Base-by-base conservation (phyloP, 2,797 vertebrate species). In the Vipera ursinii region DNA sequence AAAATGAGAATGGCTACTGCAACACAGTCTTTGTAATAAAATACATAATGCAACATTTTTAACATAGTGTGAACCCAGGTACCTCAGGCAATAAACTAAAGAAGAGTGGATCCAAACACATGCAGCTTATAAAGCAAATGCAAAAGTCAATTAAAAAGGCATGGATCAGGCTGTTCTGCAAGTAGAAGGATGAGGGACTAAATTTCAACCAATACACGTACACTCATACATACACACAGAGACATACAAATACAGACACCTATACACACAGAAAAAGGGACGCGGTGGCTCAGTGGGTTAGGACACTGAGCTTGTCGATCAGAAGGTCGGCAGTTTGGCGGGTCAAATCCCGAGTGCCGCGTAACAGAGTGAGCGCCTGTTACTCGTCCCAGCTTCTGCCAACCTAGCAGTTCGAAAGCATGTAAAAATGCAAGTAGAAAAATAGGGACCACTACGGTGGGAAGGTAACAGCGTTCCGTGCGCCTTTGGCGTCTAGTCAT, bases 1-100 rank as follows among this genome's bases (percentile, higher is more conserved):
- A 93, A 96, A 95, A 95, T 95, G 90, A 92, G 94, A 26, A 12
- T 92, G 90, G 89, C 95, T 95, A 95, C 82, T 95, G 73, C 94
- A 93, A 95, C 94, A 91, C 8, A 93, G 89, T 24, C 44, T 44
- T 82, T 61, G 56, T 61, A 82, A 87, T 32, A 93, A 59, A 88
- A 44, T 26, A 82, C 88, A 82, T 90, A 90, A 73, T 53, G 32
- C 13, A 15, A 2, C 26, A 26, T 85, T 69, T 90, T 86, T 89
- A 51, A 56, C 26, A 55, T 15, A 10, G 17, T 44, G 24, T 88
- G 63, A 60, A 57, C 86, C 57, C 89, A 93, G 85, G 28, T 53
- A 61, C 14, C 14, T 28, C 56, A 87, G 63, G 13, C n/a, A 44
- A 48, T 7, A 48, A 48, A 88, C 26, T 28, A 4, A 28, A 88